phyloP scores from a whole-genome alignment of 2,888 invertebrate genomes.

The Euspilapteryx auroguttella region DNA sequence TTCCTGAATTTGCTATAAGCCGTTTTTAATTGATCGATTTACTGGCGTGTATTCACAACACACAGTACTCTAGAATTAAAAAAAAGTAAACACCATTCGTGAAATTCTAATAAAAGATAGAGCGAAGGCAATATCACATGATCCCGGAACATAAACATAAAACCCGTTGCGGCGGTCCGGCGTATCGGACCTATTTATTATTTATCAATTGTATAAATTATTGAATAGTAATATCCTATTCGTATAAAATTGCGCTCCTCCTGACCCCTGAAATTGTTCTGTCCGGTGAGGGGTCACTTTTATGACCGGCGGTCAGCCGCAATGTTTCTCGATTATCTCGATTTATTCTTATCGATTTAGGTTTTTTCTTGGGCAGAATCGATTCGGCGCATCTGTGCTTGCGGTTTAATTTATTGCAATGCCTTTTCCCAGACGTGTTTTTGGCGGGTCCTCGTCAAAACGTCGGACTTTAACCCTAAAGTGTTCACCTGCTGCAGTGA shows the following conservation, averaged over 20 bases:
- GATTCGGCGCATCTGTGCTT: constrained; percentile 7
- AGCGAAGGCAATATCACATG: too few relatives aligned
- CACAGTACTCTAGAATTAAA: too few relatives aligned
- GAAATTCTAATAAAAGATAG: too few relatives aligned
- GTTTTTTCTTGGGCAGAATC: constrained; percentile 3
- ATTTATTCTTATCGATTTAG: constrained; percentile 14
- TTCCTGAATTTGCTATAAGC: constrained; percentile 14
- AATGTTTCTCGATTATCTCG: constrained; percentile 17
- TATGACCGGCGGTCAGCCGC: constrained; percentile 22
- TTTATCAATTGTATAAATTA: constrained; percentile 60
- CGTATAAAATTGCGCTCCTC: constrained; percentile 12
- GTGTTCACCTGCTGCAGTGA: too few relatives aligned
- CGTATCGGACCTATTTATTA: constrained; percentile 31
- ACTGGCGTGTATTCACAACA: too few relatives aligned
- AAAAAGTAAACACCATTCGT: too few relatives aligned
- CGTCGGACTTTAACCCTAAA: too few relatives aligned
- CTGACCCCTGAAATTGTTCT: constrained; percentile 19
- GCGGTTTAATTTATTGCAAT: too few relatives aligned
- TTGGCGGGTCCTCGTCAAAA: too few relatives aligned
- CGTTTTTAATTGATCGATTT: constrained; percentile 33
- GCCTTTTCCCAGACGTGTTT: too few relatives aligned
- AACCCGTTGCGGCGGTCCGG: constrained; percentile 13
- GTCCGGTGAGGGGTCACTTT: constrained; percentile 40
- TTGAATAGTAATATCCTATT: constrained; percentile 29
- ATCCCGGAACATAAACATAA: constrained; percentile 31